Evolutionary conservation across 2,113 vertebrate species (phyloP).

Genomic region (Osmerus eperlanus): DNA sequence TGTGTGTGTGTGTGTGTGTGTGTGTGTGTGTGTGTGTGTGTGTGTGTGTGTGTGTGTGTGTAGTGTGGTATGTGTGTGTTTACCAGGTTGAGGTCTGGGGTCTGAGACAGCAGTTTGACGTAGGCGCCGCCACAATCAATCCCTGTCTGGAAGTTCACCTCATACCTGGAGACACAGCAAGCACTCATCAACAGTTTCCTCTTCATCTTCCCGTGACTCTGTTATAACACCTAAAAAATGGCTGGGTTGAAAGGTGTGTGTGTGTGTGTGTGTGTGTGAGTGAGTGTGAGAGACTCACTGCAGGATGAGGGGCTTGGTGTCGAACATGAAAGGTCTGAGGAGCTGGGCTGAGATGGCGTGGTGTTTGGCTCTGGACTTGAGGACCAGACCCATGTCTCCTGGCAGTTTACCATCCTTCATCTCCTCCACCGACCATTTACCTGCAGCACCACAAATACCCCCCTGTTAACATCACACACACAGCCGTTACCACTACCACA

Average conservation of each 20-base stretch:
- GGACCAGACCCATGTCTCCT: slow-evolving; percentile 91
- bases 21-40: background rate
- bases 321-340: slow-evolving; percentile 87
- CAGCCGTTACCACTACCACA: background rate
- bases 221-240: background rate
- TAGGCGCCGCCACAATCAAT: slow-evolving; percentile 98
- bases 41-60: too few species aligned
- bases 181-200: background rate
- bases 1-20: slow-evolving; percentile 31
- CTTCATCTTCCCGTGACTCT: background rate
- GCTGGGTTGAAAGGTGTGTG: background rate
- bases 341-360: slow-evolving; percentile 90
- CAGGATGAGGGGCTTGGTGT: slow-evolving; percentile 86
- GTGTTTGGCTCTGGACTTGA: slow-evolving; percentile 92
- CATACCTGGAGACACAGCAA: slow-evolving; percentile 77
- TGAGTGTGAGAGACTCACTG: slow-evolving; percentile 83
- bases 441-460: slow-evolving; percentile 55
- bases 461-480: background rate
- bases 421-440: slow-evolving; percentile 94
- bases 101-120: slow-evolving; percentile 91
- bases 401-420: slow-evolving; percentile 91
- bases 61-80: too few species aligned
- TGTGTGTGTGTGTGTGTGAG: background rate
- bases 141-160: slow-evolving; percentile 96
- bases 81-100: slow-evolving; percentile 86